Base-by-base conservation (phyloP, 2,113 vertebrate genomes). In the Anarrhichthys ocellatus region DNA sequence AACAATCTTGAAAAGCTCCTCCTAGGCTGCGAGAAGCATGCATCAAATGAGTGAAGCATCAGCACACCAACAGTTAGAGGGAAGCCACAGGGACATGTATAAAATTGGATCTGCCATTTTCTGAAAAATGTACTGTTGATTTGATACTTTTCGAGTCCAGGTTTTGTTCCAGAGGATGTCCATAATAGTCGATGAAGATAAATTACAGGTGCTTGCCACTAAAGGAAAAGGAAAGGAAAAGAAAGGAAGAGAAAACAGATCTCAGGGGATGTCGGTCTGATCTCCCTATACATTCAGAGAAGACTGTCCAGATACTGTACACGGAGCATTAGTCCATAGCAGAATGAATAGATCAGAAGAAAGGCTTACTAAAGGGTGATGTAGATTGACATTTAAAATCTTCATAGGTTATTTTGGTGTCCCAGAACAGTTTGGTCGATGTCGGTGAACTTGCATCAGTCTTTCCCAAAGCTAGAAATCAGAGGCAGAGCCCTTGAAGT, bases 41-140 rank as follows among this genome's bases (percentile, higher is more conserved):
- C 78, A 77, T 87, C 72, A 91, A 89, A 88, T 89, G 91, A 93
- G 92, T 91, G 89, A 94, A 94, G 92, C 93, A 94, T 95, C 94
- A 94, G 92, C 86, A 86, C 88, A 87, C 88, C 85, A 93, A 93
- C 91, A 91, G 92, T 93, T 92, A 90, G 89, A 86, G 88, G 86
- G 91, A 92, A 87, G 90, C 94, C 94, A 93, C 86, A 63, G 94
- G 94, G 94, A 94, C 87, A 78, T 84, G 89, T 89, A 85, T 95
- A 91, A 94, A 96, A 95, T 95, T 95, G 93, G 88, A 95, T 95
- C 94, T 96, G 95, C 94, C 94, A 95, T 95, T 93, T 94, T 94
- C 91, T 93, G 94, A 95, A 96, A 95, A 94, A 95, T 94, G 94
- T 90, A 84, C 91, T 87, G 88, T 94, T 95, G 94, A 94, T 94